A percentile compares a stretch with the other conserved stretches of the same genome.
Evolutionary conservation across 2,113 vertebrate species (phyloP).

Genomic region (Macrotus californicus): DNA sequence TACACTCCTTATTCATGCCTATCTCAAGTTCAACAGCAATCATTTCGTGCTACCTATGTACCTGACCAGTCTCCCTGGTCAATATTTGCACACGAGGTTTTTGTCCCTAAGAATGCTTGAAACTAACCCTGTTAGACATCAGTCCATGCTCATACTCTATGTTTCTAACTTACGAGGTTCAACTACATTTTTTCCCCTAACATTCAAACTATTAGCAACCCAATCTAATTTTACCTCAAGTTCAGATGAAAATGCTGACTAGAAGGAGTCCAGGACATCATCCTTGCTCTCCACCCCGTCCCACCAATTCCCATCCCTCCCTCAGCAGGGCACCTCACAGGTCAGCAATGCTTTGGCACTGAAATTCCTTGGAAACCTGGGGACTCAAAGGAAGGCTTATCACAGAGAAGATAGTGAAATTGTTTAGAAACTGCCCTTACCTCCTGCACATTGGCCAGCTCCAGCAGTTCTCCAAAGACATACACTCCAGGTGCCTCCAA

Average conservation of each 20-base stretch:
- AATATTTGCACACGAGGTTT: neutral
- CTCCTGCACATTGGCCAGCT: slow-evolving; percentile 86
- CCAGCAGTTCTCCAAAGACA: slow-evolving; percentile 86
- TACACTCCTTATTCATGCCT: neutral
- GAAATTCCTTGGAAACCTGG: neutral
- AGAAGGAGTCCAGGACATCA: neutral
- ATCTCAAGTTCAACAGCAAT: neutral
- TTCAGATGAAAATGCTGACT: neutral
- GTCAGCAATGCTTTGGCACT: neutral
- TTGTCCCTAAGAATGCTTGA: neutral
- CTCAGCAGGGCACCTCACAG: neutral
- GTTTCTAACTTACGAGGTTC: neutral
- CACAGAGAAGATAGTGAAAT: neutral
- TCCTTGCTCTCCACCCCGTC: neutral
- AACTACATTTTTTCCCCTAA: neutral
- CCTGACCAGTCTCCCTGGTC: neutral
- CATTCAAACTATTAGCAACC: neutral
- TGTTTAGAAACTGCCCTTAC: slow-evolving; percentile 73
- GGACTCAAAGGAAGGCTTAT: neutral
- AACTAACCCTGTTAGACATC: neutral
- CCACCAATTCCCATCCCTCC: neutral
- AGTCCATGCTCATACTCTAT: neutral
- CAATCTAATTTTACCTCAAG: neutral
- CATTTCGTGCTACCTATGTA: neutral
- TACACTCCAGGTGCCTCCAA: slow-evolving; percentile 88